These are phyloP conservation scores for Spatula versicolor DNA, from an alignment of 2,797 vertebrate genomes.

Conservation along the genomic window DNA sequence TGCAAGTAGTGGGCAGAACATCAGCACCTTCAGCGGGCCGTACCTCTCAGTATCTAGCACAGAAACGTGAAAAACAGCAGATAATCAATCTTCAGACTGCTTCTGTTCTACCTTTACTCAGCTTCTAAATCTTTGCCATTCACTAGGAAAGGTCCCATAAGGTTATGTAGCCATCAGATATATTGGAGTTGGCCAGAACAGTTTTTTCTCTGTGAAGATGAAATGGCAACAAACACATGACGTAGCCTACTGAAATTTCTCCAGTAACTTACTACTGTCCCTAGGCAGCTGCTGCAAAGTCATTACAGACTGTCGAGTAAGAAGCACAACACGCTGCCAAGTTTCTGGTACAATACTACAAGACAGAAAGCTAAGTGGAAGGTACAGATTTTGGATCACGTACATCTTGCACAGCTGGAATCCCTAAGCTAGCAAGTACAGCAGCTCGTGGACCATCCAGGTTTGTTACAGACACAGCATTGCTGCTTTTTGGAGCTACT, in stretches of 20 bases:
- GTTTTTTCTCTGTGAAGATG: background rate
- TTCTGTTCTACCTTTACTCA: background rate
- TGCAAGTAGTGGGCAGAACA: background rate
- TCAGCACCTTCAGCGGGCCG: background rate
- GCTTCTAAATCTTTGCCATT: background rate
- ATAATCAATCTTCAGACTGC: background rate
- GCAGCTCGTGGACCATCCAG: background rate
- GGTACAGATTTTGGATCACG: background rate
- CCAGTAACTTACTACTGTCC: background rate
- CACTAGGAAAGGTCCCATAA: background rate
- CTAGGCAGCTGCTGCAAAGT: background rate
- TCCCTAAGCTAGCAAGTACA: background rate
- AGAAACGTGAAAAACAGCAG: background rate
- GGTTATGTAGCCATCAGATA: background rate
- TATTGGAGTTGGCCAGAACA: background rate
- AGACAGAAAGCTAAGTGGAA: background rate
- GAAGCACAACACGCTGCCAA: background rate
- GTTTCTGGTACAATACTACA: background rate
- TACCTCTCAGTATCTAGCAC: background rate
- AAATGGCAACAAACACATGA: background rate
- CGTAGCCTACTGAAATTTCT: background rate
- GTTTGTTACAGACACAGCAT: background rate
- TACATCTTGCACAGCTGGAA: background rate
- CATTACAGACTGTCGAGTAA: background rate
- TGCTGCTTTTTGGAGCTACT: slow-evolving; percentile 29